These are phyloP conservation scores for Ellobium chinense DNA, from an alignment of 2,888 invertebrate species.

Conservation along the genomic window DNA sequence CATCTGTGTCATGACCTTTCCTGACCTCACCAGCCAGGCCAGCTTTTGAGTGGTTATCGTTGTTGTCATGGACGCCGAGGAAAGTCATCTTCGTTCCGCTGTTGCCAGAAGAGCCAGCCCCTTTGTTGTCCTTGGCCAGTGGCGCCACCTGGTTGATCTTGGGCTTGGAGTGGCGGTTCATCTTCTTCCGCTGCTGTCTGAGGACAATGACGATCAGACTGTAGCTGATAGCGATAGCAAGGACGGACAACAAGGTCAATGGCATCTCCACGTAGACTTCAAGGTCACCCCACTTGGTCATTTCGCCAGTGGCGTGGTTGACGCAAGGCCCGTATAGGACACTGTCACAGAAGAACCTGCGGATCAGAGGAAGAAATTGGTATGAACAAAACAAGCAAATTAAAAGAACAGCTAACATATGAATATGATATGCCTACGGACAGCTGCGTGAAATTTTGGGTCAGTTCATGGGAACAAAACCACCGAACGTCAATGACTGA, in stretches of 20 bases:
- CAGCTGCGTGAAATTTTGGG: too few species aligned
- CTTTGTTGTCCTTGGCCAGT: not conserved
- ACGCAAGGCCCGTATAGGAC: constrained; percentile 34
- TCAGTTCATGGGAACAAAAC: too few species aligned
- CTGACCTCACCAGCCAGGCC: too few species aligned
- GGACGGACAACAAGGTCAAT: constrained; percentile 32
- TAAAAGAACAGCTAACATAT: too few species aligned
- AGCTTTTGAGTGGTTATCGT: not conserved
- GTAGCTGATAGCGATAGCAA: constrained; percentile 44
- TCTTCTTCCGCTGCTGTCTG: constrained; percentile 30
- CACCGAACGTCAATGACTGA: too few species aligned
- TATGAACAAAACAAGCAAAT: too few species aligned
- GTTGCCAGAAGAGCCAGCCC: not conserved
- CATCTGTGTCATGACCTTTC: too few species aligned
- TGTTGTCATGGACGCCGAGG: not conserved
- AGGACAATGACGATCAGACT: constrained; percentile 42
- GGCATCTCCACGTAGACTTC: constrained; percentile 49
- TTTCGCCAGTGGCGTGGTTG: not conserved
- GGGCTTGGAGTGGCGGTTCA: constrained; percentile 20
- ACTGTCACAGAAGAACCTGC: constrained; percentile 41
- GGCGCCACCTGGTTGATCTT: constrained; percentile 26
- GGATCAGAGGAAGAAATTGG: too few species aligned
- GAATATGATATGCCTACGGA: too few species aligned
- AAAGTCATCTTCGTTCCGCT: not conserved
- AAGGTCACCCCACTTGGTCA: constrained; percentile 32